These are phyloP conservation scores for Hyles vespertilio DNA, from an alignment of 1,140 invertebrate species.

Conservation along the genomic window DNA sequence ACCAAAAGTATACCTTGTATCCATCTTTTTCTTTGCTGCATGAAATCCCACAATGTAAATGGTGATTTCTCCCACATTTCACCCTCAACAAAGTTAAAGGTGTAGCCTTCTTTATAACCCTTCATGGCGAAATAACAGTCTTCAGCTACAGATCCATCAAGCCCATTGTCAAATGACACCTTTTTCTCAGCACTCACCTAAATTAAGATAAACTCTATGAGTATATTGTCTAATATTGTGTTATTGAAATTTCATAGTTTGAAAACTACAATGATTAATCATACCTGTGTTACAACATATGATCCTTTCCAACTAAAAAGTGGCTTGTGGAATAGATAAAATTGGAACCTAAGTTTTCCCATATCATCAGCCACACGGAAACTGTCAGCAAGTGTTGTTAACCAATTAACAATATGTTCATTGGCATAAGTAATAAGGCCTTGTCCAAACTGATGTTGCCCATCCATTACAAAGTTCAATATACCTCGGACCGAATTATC, in stretches of 20 bases:
- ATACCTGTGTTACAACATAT: conserved; percentile 94
- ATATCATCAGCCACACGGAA: conserved; percentile 98
- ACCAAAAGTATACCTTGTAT: conserved; percentile 96
- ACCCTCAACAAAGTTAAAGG: conserved; percentile 95
- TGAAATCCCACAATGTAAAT: conserved; percentile 95
- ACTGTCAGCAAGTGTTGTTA: conserved; percentile 96
- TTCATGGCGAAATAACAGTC: conserved; percentile 98
- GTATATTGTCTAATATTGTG: not conserved
- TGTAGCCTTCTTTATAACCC: conserved; percentile 89
- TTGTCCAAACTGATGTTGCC: conserved; percentile 97
- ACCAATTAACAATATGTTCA: conserved; percentile 97
- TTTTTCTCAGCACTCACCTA: conserved; percentile 91
- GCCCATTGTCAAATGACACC: conserved; percentile 96
- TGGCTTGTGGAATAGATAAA: conserved; percentile 95
- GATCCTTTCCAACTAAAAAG: conserved; percentile 99
- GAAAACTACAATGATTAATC: conserved; percentile 14
- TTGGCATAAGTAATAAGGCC: conserved; percentile 98
- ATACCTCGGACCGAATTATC: conserved; percentile 94
- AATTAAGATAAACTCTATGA: conserved; percentile 42
- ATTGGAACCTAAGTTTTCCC: conserved; percentile 96
- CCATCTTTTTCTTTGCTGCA: conserved; percentile 97
- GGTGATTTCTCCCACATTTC: conserved; percentile 99
- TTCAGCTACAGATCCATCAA: conserved; percentile 97
- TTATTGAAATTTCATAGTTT: conserved; percentile 2
- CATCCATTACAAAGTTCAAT: conserved; percentile 96